Evolutionary conservation across 2,113 vertebrate species (phyloP).

Genomic region (Montifringilla adamsi): DNA sequence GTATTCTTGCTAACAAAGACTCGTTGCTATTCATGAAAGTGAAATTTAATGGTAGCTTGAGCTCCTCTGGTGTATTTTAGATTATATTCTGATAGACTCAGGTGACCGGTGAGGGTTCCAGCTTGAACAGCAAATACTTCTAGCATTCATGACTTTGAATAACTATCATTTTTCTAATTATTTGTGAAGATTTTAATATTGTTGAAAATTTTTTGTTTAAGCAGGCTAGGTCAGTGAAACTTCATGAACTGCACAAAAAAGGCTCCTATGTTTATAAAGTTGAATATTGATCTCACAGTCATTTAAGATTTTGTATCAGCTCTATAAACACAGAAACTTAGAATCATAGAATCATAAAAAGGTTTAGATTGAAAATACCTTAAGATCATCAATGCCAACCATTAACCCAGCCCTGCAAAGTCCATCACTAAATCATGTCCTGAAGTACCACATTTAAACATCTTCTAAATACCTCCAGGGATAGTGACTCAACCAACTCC

Average conservation of each 20-base stretch:
- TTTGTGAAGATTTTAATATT: background rate
- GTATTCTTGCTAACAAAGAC: slow-evolving; percentile 53
- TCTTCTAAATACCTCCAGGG: background rate
- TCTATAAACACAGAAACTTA: background rate
- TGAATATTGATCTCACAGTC: background rate
- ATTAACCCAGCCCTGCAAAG: background rate
- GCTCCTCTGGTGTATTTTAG: slow-evolving; percentile 15
- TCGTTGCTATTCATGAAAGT: slow-evolving; percentile 43
- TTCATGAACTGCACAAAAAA: background rate
- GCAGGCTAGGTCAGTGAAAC: background rate
- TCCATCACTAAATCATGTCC: background rate
- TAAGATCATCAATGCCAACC: background rate
- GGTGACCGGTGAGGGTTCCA: background rate
- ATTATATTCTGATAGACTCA: background rate
- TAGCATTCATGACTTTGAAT: slow-evolving; percentile 6
- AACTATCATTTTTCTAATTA: slow-evolving; percentile 1
- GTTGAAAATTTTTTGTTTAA: background rate
- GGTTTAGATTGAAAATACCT: background rate
- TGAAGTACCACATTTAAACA: background rate
- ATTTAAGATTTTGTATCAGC: background rate
- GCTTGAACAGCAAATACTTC: background rate
- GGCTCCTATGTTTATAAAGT: background rate
- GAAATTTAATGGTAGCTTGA: slow-evolving; percentile 3
- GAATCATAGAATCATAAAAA: background rate
- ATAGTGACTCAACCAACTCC: background rate